These are phyloP conservation scores for Drosophila teissieri DNA, from an alignment of 1,140 invertebrate species.

Conservation along the genomic window DNA sequence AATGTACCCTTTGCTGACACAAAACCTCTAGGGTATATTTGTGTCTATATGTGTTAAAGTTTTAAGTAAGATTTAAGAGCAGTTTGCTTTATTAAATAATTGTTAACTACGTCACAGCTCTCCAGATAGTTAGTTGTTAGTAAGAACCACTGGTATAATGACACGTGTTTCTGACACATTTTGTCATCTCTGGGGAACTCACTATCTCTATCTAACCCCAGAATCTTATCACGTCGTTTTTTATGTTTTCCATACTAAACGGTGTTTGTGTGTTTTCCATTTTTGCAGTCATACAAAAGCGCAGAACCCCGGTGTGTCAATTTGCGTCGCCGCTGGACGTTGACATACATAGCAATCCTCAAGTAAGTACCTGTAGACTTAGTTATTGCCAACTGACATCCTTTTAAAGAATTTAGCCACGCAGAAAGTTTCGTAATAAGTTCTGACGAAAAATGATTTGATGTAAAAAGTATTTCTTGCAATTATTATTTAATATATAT, in stretches of 20 bases:
- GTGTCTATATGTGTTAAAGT: neutral
- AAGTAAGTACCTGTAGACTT: slow-evolving; percentile 88
- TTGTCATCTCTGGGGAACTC: slow-evolving; percentile 45
- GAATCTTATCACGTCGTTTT: slow-evolving; percentile 63
- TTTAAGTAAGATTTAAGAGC: neutral
- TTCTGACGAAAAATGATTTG: too few species aligned
- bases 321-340: slow-evolving; percentile 97
- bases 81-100: slow-evolving; percentile 20
- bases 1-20: neutral
- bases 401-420: slow-evolving; percentile 9
- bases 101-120: slow-evolving; percentile 15
- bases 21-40: neutral
- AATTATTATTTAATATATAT: too few species aligned
- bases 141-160: slow-evolving; percentile 21
- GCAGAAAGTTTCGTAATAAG: too few species aligned
- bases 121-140: slow-evolving; percentile 10
- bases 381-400: slow-evolving; percentile 5
- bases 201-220: slow-evolving; percentile 39
- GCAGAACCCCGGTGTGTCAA: slow-evolving; percentile 95
- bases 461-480: too few species aligned
- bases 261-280: slow-evolving; percentile 49
- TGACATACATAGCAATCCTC: slow-evolving; percentile 97
- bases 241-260: slow-evolving; percentile 50
- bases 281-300: slow-evolving; percentile 94
- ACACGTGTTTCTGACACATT: slow-evolving; percentile 31